phyloP scores from a whole-genome alignment of 2,797 vertebrate species.

The Picus viridis region DNA sequence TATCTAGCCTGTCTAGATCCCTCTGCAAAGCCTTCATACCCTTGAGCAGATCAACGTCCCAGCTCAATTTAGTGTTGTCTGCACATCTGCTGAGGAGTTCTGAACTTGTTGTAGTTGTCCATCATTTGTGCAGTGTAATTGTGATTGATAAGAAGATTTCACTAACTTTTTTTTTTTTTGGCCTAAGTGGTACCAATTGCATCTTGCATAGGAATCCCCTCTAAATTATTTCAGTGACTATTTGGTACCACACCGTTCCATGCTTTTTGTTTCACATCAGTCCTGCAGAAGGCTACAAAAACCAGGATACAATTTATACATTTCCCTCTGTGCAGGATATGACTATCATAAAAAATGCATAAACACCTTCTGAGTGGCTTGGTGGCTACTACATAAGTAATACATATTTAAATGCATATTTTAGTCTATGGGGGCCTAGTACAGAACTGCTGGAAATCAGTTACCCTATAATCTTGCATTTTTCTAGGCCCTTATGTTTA shows the following conservation, averaged over 20 bases:
- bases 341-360: not conserved
- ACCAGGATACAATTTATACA: not conserved
- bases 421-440: not conserved
- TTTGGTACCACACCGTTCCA: not conserved
- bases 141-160: not conserved
- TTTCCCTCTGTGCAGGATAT: not conserved
- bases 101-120: not conserved
- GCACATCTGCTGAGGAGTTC: not conserved
- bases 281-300: not conserved
- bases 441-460: not conserved
- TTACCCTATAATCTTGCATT: not conserved
- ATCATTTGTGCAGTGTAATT: not conserved
- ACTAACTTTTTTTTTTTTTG: not conserved
- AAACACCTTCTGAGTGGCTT: conserved; percentile 35
- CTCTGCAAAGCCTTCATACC: no score
- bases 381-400: not conserved
- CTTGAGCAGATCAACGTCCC: no score
- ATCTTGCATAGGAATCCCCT: not conserved
- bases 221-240: not conserved
- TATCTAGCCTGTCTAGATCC: no score
- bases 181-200: not conserved
- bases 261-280: not conserved
- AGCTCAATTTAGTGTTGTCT: no score
- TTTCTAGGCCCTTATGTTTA: not conserved
- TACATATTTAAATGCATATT: not conserved